Conservation (phyloP, 2,797 vertebrate species). For the Pogonophryne albipinna region DNA sequence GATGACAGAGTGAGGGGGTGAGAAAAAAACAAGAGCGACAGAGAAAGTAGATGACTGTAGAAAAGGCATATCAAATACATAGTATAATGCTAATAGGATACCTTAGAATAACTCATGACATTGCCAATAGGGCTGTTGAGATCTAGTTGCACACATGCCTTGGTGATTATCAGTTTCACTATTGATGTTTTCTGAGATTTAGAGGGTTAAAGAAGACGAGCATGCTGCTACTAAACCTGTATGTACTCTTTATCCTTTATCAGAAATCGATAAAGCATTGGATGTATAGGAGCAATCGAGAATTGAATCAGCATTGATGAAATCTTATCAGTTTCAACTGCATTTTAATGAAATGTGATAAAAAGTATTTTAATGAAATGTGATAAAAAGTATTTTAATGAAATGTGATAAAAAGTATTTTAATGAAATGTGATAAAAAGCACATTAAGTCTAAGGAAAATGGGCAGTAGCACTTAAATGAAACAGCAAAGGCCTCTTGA, state of each 20-base stretch:
- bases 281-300: too few species aligned
- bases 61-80: conserved; percentile 27
- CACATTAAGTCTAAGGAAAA: conserved; percentile 17
- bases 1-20: conserved; percentile 68
- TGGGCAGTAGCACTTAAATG: background rate
- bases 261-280: too few species aligned
- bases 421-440: conserved; percentile 13
- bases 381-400: conserved; percentile 1
- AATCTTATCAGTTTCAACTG: too few species aligned
- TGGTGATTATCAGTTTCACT: too few species aligned
- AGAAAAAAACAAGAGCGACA: conserved; percentile 49
- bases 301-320: too few species aligned
- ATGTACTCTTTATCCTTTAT: too few species aligned
- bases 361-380: too few species aligned
- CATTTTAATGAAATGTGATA: background rate
- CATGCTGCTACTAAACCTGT: too few species aligned
- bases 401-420: conserved; percentile 15
- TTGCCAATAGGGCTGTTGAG: too few species aligned
- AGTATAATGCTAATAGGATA: background rate
- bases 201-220: too few species aligned
- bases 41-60: conserved; percentile 48
- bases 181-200: too few species aligned
- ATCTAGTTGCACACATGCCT: too few species aligned
- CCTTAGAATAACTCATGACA: background rate
- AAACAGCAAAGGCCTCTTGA: conserved; percentile 3